phyloP scores from a whole-genome alignment of 2,113 vertebrate species.

The Esox niger region DNA sequence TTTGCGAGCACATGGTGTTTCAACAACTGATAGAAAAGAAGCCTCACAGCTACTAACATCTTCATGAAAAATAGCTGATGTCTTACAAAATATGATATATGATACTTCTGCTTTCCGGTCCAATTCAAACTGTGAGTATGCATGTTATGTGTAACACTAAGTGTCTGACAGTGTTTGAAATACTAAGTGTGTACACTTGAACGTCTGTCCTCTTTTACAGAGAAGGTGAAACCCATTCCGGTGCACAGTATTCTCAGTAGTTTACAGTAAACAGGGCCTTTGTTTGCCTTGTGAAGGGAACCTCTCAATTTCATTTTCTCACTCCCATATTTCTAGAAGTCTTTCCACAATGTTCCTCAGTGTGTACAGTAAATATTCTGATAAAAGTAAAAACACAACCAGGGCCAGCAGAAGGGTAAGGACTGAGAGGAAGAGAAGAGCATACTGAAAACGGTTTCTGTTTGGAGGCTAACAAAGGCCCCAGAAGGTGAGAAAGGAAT shows the following conservation, averaged over 20 bases:
- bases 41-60: too few species aligned
- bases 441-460: too few species aligned
- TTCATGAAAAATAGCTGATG: neutral
- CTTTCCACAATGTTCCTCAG: neutral
- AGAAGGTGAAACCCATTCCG: conserved; percentile 19
- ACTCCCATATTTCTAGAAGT: too few species aligned
- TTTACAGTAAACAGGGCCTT: neutral
- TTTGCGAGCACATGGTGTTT: too few species aligned
- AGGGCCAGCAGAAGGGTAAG: neutral
- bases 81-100: neutral
- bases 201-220: conserved; percentile 26
- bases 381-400: neutral
- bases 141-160: too few species aligned
- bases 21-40: too few species aligned
- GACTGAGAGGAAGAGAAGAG: too few species aligned
- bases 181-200: too few species aligned
- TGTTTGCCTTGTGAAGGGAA: too few species aligned
- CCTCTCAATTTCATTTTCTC: too few species aligned
- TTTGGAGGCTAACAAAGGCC: neutral
- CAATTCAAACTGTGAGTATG: conserved; percentile 4
- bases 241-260: conserved; percentile 10
- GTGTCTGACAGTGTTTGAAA: too few species aligned
- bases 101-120: neutral
- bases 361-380: conserved; percentile 37
- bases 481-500: neutral